Evolutionary conservation across 30 jellyfish, hydroid and myxozoan species (phyloP), one percentile per base, ranked within the genome.

Genomic region (Turritopsis rubra): DNA sequence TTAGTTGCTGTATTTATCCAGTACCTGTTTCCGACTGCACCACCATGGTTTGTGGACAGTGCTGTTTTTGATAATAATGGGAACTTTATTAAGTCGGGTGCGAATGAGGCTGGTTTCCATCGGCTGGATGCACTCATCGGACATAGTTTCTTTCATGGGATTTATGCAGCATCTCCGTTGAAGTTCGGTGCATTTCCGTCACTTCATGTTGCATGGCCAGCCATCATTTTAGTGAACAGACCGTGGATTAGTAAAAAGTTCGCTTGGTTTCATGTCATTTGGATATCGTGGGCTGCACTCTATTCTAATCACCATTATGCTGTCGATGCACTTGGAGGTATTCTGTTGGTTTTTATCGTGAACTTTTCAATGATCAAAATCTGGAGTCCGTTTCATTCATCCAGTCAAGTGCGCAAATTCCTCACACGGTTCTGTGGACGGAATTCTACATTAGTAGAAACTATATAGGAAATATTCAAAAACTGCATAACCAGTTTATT

Each of bases 1-100:
- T 76, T 93, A 1, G 83, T 91, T 66, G 96, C 97, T 16, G 75
- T 93, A 21, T 54, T 85, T 16, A 66, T 93, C 19, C 99, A 93
- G 60, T 93, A 83, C 75, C 31, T 93, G 52, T 88, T 88, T 81
- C 99, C 99, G 25, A 89, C 97, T 54, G 99, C 99, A 1, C 99
- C 99, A 20, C 99, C 99, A 20, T 93, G 99, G 99, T 93, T 89
- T 68, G 99, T 93, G n/a, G 99, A 93, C 81, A 86, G 95, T 84
- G 98, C 93, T 41, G 98, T 92, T 19, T 92, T 84, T 85, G 96
- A 90, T 41, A 71, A 89, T 54, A 89, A 92, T 80, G 98, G 98
- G 52, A 24, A 88, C 52, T 85, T 92, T 72, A 81, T 88, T 21
- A 88, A 92, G 66, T 81, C 98, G n/a, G 96, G 91, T 20, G 54